These are phyloP conservation scores for Coecobrya sp. DNA, from an alignment of 2,888 invertebrate species.

Conservation along the genomic window DNA sequence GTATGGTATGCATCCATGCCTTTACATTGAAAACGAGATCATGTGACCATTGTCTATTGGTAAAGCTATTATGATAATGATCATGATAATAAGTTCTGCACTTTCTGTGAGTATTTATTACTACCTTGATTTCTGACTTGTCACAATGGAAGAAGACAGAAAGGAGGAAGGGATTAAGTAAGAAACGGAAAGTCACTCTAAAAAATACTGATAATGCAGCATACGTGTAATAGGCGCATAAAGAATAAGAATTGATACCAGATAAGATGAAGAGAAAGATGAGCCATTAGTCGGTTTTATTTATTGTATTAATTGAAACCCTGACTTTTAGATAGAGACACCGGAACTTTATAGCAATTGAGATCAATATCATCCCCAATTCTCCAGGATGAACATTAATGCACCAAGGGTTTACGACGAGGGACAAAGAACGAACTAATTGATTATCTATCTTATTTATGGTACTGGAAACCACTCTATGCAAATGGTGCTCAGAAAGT, in stretches of 20 bases:
- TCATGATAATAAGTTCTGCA: background rate
- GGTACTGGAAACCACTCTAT: background rate
- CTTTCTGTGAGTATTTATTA: background rate
- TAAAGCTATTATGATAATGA: conserved; percentile 7
- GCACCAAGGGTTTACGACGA: background rate
- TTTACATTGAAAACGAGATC: background rate
- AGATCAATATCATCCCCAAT: conserved; percentile 63
- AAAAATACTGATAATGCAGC: background rate
- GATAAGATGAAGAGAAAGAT: conserved; percentile 34
- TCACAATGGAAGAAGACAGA: background rate
- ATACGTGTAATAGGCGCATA: background rate
- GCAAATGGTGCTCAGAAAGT: no score
- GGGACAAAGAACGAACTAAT: background rate
- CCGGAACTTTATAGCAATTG: conserved; percentile 12
- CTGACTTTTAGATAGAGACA: background rate
- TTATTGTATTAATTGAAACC: conserved; percentile 58
- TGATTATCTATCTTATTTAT: conserved; percentile 3
- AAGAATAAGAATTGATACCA: background rate
- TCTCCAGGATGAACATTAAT: background rate
- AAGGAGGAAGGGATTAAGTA: conserved; percentile 10
- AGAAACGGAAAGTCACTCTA: background rate
- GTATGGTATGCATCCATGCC: background rate
- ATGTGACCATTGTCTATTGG: background rate
- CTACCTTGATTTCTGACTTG: background rate
- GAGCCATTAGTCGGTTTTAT: conserved; percentile 77